Conservation (phyloP, 2,888 invertebrate species). For the Bhutanitis thaidina region DNA sequence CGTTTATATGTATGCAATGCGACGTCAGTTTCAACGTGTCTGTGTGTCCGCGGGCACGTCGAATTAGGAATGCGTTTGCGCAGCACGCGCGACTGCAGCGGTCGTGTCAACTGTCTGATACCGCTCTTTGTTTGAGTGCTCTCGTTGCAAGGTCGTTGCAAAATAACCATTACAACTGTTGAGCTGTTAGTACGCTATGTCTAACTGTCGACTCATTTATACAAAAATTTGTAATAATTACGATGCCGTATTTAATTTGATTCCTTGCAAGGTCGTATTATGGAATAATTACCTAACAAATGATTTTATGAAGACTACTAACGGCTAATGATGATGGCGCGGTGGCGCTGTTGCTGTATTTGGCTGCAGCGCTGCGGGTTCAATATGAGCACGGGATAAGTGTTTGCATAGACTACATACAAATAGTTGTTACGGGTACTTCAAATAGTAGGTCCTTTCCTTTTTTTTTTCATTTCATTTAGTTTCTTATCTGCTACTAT, state of each 20-base stretch:
- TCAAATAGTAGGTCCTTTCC: no score
- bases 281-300: no score
- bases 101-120: constrained; percentile 45
- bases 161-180: constrained; percentile 7
- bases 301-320: no score
- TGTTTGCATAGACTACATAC: no score
- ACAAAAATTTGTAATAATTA: constrained; percentile 1
- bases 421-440: no score
- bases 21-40: constrained; percentile 14
- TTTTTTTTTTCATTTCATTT: no score
- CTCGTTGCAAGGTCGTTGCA: constrained; percentile 54
- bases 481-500: no score
- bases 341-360: no score
- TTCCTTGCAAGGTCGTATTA: neutral
- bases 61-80: constrained; percentile 67
- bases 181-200: neutral
- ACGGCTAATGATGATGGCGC: no score
- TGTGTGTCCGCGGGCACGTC: constrained; percentile 39
- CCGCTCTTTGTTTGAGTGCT: constrained; percentile 55
- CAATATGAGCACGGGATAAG: no score
- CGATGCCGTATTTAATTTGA: neutral
- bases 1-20: neutral
- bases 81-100: constrained; percentile 43
- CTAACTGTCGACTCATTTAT: constrained; percentile 1
- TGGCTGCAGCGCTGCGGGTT: no score